A percentile compares a stretch with the other conserved stretches of the same genome.
phyloP scores from a whole-genome alignment of 1,140 invertebrate genomes.

The Acromyrmex heyeri region DNA sequence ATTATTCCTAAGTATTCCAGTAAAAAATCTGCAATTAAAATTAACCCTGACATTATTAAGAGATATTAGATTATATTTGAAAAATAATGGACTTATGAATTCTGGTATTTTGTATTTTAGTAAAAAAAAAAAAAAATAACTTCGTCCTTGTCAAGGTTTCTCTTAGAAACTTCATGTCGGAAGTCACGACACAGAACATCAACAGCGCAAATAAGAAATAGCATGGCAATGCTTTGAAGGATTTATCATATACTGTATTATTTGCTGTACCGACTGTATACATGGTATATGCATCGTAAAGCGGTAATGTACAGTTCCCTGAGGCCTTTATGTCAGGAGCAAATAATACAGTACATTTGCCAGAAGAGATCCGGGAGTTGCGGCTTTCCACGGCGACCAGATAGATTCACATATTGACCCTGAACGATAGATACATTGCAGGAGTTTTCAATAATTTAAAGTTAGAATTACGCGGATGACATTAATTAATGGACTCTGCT shows the following conservation, averaged over 20 bases:
- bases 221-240: slow-evolving; percentile 22
- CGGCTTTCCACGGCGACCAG: background rate
- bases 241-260: slow-evolving; percentile 29
- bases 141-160: background rate
- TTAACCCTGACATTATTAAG: background rate
- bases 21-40: slow-evolving; percentile 11
- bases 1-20: background rate
- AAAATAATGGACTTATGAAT: background rate
- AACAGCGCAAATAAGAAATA: slow-evolving; percentile 30
- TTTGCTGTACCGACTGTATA: slow-evolving; percentile 22
- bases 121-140: background rate
- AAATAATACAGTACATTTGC: slow-evolving; percentile 51
- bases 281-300: background rate
- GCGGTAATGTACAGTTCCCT: slow-evolving; percentile 8
- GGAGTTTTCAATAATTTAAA: slow-evolving; percentile 21
- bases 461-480: background rate
- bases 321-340: slow-evolving; percentile 40
- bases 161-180: background rate
- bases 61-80: background rate
- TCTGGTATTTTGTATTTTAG: background rate
- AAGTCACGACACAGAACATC: slow-evolving; percentile 1
- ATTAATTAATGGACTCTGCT: slow-evolving; percentile 36
- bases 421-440: background rate
- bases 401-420: slow-evolving; percentile 1
- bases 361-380: slow-evolving; percentile 29